These are phyloP conservation scores for Callipepla californica DNA, from an alignment of 2,113 vertebrate genomes.

Conservation along the genomic window DNA sequence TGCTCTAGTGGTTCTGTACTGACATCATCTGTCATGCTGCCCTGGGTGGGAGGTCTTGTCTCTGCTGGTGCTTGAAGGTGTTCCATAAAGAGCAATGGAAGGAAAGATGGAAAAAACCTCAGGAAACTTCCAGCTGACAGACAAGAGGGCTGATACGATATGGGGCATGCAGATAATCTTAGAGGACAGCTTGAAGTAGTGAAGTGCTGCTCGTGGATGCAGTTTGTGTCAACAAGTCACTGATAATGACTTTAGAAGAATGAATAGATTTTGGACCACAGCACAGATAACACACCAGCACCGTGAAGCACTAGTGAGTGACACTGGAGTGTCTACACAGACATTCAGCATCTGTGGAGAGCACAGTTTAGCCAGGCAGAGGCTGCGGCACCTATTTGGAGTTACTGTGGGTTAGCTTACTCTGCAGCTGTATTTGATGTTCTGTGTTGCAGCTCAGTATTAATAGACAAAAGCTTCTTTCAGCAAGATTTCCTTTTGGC, in stretches of 20 bases:
- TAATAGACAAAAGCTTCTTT: background rate
- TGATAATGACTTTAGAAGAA: background rate
- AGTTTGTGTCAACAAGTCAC: background rate
- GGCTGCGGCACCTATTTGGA: background rate
- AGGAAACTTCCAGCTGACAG: background rate
- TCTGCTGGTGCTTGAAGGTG: background rate
- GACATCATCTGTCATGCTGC: background rate
- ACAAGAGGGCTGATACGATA: background rate
- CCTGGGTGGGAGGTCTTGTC: background rate
- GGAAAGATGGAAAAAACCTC: background rate
- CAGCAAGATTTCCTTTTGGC: background rate
- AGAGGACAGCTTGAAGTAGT: background rate
- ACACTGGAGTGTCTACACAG: background rate
- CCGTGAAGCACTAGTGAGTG: background rate
- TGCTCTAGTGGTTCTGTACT: background rate
- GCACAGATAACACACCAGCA: background rate
- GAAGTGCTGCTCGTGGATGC: background rate
- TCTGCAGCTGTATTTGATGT: background rate
- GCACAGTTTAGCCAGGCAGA: background rate
- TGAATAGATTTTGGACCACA: background rate
- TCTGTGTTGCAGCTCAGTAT: background rate
- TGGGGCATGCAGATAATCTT: background rate
- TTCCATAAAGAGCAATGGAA: background rate
- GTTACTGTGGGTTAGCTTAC: background rate
- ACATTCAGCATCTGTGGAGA: background rate